phyloP scores from a whole-genome alignment of 2,113 vertebrate genomes.

The Bufo bufo region DNA sequence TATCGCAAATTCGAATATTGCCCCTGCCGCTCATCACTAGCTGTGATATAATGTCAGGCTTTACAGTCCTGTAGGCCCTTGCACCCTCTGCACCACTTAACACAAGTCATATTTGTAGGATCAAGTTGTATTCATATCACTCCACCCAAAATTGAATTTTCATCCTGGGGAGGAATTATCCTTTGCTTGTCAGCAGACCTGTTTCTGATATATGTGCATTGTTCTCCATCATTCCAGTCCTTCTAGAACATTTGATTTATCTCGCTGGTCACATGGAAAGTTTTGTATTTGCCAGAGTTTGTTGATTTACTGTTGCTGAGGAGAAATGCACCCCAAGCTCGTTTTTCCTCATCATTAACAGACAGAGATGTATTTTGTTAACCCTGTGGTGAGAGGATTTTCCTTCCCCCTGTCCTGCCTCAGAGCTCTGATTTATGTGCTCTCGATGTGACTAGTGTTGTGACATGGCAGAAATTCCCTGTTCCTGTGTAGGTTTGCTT shows the following conservation, averaged over 20 bases:
- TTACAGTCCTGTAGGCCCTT: no score
- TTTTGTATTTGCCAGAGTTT: background rate
- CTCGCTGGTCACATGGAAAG: background rate
- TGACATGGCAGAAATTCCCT: constrained; percentile 37
- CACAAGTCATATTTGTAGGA: background rate
- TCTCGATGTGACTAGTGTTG: constrained; percentile 23
- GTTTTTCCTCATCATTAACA: constrained; percentile 19
- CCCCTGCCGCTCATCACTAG: no score
- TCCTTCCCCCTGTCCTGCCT: constrained; percentile 18
- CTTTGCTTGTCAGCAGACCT: background rate
- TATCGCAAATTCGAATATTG: no score
- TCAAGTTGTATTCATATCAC: background rate
- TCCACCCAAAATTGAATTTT: background rate
- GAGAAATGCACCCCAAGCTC: constrained; percentile 13
- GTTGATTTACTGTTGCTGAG: constrained; percentile 37
- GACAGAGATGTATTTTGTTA: constrained; percentile 41
- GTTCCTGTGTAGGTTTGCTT: constrained; percentile 19
- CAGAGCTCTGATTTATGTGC: constrained; percentile 27
- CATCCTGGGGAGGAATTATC: background rate
- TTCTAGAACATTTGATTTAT: constrained; percentile 20
- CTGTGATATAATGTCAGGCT: background rate
- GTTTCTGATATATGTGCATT: constrained; percentile 25
- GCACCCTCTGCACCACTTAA: no score
- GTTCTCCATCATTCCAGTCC: background rate
- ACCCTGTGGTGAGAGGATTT: constrained; percentile 47